A percentile compares a stretch with the other conserved stretches of the same genome.
These are phyloP conservation scores for Turnix velox DNA, from an alignment of 2,113 vertebrate genomes.

Conservation along the genomic window DNA sequence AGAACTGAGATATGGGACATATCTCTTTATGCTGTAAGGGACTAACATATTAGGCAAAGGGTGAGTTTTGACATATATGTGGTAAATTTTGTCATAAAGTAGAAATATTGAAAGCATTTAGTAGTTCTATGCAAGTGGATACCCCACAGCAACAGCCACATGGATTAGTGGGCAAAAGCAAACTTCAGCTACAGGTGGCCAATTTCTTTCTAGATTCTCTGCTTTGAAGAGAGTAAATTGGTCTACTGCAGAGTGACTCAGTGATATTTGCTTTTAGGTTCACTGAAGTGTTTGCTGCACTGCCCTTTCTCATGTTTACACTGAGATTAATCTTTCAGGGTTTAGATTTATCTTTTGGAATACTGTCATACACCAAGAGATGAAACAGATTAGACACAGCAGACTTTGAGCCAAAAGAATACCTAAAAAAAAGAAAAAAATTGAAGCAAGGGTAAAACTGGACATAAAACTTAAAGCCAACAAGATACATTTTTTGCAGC, in stretches of 20 bases:
- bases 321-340: background rate
- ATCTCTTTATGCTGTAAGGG: background rate
- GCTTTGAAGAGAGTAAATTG: background rate
- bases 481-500: background rate
- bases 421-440: background rate
- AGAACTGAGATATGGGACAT: background rate
- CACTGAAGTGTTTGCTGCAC: background rate
- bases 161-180: background rate
- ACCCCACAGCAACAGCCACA: background rate
- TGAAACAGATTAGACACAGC: background rate
- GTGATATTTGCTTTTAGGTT: background rate
- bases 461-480: background rate
- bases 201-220: background rate
- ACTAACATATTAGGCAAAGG: background rate
- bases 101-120: background rate
- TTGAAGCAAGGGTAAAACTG: fast-evolving
- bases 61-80: background rate
- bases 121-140: background rate
- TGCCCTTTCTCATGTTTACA: background rate
- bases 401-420: background rate
- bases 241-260: background rate
- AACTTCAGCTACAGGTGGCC: background rate
- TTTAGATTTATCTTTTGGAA: background rate
- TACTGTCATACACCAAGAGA: background rate
- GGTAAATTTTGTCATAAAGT: background rate